Evolutionary conservation across 2,113 vertebrate genomes (phyloP).

Genomic region (Lasiurus borealis): DNA sequence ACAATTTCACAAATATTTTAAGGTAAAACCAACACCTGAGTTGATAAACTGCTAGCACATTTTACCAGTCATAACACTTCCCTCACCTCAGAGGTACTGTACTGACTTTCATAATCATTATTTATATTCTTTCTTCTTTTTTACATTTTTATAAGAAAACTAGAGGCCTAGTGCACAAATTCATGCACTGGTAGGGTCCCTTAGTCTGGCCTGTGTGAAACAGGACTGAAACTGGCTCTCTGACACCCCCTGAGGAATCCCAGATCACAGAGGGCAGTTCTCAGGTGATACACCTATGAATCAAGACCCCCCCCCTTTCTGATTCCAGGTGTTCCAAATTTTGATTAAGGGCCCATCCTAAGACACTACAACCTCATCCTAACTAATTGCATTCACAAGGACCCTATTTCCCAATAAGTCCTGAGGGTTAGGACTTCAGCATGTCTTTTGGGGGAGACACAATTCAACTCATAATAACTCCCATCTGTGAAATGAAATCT

Average conservation of each 20-base stretch:
- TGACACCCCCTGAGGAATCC: no score
- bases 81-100: neutral
- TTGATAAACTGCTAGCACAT: neutral
- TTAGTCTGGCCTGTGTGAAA: no score
- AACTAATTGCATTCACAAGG: neutral
- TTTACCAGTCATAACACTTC: neutral
- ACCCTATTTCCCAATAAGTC: neutral
- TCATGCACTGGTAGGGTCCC: no score
- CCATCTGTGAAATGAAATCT: neutral
- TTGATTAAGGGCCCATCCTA: neutral
- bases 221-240: no score
- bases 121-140: neutral
- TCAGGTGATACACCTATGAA: no score
- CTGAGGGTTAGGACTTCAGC: neutral
- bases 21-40: neutral
- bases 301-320: no score
- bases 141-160: no score
- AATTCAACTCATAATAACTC: neutral
- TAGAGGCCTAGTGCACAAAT: no score
- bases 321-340: no score
- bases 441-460: neutral
- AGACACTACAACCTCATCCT: neutral
- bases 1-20: neutral
- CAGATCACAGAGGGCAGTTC: no score
- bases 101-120: neutral